Conservation (phyloP, 2,888 invertebrate species). For the Ypsolopha sequella region DNA sequence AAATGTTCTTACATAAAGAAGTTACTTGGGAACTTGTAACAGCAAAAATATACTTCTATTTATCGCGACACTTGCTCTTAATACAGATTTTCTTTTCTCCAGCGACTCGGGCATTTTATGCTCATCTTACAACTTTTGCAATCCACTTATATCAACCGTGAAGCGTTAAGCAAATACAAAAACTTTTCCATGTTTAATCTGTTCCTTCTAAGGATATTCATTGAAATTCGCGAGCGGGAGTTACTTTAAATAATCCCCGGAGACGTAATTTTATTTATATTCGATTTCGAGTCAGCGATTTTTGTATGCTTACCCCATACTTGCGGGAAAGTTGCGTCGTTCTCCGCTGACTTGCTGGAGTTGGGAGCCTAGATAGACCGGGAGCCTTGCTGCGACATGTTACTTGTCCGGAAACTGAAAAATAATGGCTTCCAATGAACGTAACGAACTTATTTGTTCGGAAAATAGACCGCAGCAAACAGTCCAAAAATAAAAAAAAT, state of each 20-base stretch:
- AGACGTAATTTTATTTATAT: constrained; percentile 23
- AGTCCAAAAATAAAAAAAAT: too few species aligned
- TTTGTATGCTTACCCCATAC: constrained; percentile 1
- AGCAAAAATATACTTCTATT: constrained; percentile 44
- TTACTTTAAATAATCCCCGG: constrained; percentile 59
- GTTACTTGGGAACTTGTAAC: constrained; percentile 41
- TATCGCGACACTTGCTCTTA: constrained; percentile 53
- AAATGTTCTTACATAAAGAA: constrained; percentile 24
- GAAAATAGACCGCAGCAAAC: too few species aligned
- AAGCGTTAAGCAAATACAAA: constrained; percentile 67
- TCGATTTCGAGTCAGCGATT: constrained; percentile 5
- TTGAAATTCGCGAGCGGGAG: constrained; percentile 49
- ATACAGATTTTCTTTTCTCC: constrained; percentile 48
- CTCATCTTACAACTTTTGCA: constrained; percentile 66
- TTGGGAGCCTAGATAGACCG: too few species aligned
- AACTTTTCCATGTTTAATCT: constrained; percentile 65
- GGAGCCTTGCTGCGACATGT: too few species aligned
- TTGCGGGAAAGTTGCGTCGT: neutral
- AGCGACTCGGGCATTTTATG: constrained; percentile 58
- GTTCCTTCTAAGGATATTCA: constrained; percentile 61
- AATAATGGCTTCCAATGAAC: too few species aligned
- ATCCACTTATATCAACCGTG: constrained; percentile 69
- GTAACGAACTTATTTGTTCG: too few species aligned
- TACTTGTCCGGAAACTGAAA: too few species aligned
- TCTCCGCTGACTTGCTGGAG: neutral